These are phyloP conservation scores for Pantherophis guttatus DNA, from an alignment of 2,113 vertebrate species.

Conservation along the genomic window DNA sequence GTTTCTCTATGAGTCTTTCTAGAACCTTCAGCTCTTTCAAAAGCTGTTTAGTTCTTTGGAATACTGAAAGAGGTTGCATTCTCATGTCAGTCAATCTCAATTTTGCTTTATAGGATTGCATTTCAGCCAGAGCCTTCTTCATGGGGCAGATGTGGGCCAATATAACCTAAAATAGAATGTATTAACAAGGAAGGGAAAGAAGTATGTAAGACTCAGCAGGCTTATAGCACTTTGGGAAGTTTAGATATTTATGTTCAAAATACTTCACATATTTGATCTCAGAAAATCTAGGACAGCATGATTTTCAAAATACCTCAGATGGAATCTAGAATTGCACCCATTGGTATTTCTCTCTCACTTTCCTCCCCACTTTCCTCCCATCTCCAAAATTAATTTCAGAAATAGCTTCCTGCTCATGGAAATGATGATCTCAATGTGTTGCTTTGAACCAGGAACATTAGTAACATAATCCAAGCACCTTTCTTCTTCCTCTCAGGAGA, in stretches of 20 bases:
- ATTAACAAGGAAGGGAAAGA: neutral
- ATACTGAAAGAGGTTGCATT: constrained; percentile 76
- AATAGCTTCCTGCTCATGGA: neutral
- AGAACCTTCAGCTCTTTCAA: constrained; percentile 76
- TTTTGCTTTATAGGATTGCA: constrained; percentile 77
- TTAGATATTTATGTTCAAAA: neutral
- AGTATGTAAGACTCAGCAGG: neutral
- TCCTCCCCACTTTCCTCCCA: neutral
- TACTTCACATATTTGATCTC: neutral
- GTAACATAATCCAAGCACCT: neutral
- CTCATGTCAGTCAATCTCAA: constrained; percentile 76
- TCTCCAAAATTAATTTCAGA: neutral
- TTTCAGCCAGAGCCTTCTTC: constrained; percentile 77
- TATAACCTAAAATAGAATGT: constrained; percentile 69
- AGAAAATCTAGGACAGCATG: neutral
- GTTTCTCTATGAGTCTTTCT: constrained; percentile 80
- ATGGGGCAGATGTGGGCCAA: constrained; percentile 78
- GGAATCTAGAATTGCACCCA: neutral
- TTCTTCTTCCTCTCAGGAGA: neutral
- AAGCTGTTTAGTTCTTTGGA: constrained; percentile 74
- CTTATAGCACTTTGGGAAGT: neutral
- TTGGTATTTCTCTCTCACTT: neutral
- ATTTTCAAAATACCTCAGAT: neutral
- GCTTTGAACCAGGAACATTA: neutral
- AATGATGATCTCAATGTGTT: neutral